These are phyloP conservation scores for Gracilinanus agilis DNA, from an alignment of 2,113 vertebrate genomes.

Conservation along the genomic window DNA sequence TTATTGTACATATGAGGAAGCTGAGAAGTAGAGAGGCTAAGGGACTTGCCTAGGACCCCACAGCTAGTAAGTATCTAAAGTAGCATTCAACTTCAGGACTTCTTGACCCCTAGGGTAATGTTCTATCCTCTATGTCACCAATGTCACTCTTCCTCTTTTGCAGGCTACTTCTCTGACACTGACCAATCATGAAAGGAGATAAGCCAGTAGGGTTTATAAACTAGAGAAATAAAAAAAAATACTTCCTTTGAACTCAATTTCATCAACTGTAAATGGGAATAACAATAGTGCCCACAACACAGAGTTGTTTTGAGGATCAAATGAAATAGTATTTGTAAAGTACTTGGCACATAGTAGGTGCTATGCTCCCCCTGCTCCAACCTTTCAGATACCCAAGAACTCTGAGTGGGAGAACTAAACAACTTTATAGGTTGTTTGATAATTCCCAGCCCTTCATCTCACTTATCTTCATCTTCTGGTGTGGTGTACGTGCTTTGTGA, in stretches of 20 bases:
- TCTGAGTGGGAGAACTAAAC: neutral
- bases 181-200: neutral
- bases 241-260: neutral
- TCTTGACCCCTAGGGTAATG: neutral
- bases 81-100: neutral
- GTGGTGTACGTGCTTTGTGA: constrained; percentile 34
- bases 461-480: constrained; percentile 38
- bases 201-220: neutral
- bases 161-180: neutral
- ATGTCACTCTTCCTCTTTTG: neutral
- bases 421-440: neutral
- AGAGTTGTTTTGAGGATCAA: neutral
- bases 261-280: neutral
- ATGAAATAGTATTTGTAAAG: neutral
- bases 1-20: neutral
- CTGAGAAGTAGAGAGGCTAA: neutral
- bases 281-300: neutral
- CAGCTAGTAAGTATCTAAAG: neutral
- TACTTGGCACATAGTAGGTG: neutral
- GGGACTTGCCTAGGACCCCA: neutral
- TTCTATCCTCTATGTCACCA: neutral
- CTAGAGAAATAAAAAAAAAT: neutral
- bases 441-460: neutral
- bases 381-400: neutral
- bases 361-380: neutral